phyloP scores from a whole-genome alignment of 2,113 vertebrate species.

The Aphelocoma coerulescens region DNA sequence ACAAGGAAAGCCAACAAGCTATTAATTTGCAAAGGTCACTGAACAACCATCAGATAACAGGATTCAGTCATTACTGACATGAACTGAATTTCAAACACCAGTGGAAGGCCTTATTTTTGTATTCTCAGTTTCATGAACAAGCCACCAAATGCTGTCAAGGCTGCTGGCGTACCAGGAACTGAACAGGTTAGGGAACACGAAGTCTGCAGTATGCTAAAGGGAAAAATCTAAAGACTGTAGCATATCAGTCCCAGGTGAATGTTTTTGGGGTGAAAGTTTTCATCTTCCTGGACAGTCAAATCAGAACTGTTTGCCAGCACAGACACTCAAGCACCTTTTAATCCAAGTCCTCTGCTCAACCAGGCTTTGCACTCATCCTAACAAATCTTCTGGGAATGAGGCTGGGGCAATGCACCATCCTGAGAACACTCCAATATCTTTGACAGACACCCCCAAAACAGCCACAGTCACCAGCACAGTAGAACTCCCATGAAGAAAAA shows the following conservation, averaged over 20 bases:
- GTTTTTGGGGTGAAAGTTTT: background rate
- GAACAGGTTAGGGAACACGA: background rate
- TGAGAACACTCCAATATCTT: background rate
- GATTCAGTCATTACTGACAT: background rate
- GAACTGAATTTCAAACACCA: constrained; percentile 13
- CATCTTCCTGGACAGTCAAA: background rate
- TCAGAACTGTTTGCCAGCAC: background rate
- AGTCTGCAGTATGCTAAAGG: background rate
- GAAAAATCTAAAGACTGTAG: background rate
- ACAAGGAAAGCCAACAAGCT: background rate
- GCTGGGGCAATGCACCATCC: background rate
- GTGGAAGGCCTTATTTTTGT: background rate
- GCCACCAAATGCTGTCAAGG: background rate
- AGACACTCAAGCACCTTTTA: background rate
- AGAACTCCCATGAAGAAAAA: background rate
- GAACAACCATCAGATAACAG: constrained; percentile 1
- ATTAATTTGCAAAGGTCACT: constrained; percentile 21
- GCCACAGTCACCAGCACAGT: background rate
- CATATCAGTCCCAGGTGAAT: background rate
- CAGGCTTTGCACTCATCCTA: background rate
- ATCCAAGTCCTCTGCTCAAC: background rate
- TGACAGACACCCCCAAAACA: background rate
- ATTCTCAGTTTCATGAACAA: background rate
- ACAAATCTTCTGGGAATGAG: background rate
- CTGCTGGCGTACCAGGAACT: background rate